Base-by-base conservation (phyloP, 1,140 invertebrate genomes). In the Orius laevigatus region DNA sequence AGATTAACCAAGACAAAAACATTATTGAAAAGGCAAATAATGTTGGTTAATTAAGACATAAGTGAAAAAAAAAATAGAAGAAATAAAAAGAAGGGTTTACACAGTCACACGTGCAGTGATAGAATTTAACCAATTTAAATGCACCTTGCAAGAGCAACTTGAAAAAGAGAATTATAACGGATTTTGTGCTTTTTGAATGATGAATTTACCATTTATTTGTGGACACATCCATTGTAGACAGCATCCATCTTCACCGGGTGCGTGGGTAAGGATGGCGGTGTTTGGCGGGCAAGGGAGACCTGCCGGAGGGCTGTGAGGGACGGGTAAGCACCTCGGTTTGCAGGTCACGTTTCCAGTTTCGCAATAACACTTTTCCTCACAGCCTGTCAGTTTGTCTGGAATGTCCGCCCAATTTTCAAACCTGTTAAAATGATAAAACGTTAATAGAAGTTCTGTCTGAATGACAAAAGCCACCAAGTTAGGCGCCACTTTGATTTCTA, bases 261-360 rank as follows among this genome's bases (percentile, higher is more conserved):
- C 65, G 58, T 80, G 78, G 5, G 72, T 64, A 1, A 83, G 65
- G 1, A 71, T 70, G 0, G 83, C 81, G 46, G 74, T 63, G 5
- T 67, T 62, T 0, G 73, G 66, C 1, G 76, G 71, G 62, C 88
- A 92, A 1, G 71, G 70, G 39, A 92, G 59, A 19, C 70, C 74
- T 5, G 72, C 58, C 1, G 87, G 86, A 2, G 87, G 86, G 25
- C 73, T 54, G 1, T 80, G 73, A 5, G 79, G 63, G 0, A 91
- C 70, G 0, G 78, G 76, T 2, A 78, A 73, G 67, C 89, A 93
- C 12, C 75, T 71, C 3, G 76, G 72, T 51, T 82, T 75, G 58
- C 89, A 93, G 40, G 84, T 81, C 4, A 92, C 70, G 53, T 83
- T 82, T 18, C 87, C 86, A 61, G 80, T 78, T 59, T 88, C 81